These are phyloP conservation scores for Chaetoderma sp. DNA, from an alignment of 2,888 invertebrate genomes.

Conservation along the genomic window DNA sequence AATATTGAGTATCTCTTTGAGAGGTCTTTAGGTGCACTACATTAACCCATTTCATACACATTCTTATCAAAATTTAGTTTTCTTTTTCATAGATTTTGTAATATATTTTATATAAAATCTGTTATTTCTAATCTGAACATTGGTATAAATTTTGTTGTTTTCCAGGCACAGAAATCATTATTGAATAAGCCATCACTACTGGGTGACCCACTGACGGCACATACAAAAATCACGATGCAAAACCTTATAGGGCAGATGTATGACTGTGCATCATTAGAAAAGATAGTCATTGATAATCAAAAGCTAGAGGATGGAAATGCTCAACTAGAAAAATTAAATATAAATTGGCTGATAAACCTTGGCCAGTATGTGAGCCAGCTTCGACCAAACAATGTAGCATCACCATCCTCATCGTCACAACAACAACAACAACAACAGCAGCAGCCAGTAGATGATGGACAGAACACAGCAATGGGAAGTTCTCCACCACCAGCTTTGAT, in stretches of 20 bases:
- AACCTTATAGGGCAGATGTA: constrained; percentile 63
- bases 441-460: background rate
- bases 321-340: constrained; percentile 44
- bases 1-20: no score
- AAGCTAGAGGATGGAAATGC: no score
- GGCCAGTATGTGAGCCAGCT: constrained; percentile 51
- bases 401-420: background rate
- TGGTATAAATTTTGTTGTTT: background rate
- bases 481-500: constrained; percentile 8
- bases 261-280: constrained; percentile 12
- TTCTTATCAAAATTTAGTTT: no score
- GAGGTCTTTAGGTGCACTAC: no score
- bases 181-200: constrained; percentile 64
- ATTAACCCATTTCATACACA: no score
- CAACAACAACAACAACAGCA: constrained; percentile 5
- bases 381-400: constrained; percentile 16
- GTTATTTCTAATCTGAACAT: background rate
- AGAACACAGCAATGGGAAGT: no score
- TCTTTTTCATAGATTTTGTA: no score
- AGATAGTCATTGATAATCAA: no score
- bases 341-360: constrained; percentile 48
- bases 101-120: no score
- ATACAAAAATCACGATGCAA: constrained; percentile 68
- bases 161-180: constrained; percentile 33
- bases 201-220: constrained; percentile 62